phyloP scores from a whole-genome alignment of 2,113 vertebrate species.

The Caracal caracal region DNA sequence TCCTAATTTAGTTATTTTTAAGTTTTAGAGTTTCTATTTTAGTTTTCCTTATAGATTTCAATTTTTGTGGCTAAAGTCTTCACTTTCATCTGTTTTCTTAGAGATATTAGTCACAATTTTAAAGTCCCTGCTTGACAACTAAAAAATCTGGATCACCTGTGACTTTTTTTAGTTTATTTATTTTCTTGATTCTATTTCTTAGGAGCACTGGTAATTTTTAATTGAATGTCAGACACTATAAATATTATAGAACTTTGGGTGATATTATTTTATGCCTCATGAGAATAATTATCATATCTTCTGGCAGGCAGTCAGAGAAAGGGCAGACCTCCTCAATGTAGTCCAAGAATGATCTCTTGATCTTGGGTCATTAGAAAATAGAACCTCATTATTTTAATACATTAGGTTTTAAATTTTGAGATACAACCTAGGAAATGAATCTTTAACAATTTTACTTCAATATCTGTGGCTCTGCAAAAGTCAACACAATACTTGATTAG shows the following conservation, averaged over 20 bases:
- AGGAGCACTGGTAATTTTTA: not conserved
- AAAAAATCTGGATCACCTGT: not conserved
- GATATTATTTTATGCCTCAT: not conserved
- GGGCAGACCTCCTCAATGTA: not conserved
- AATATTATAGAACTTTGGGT: not conserved
- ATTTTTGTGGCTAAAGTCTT: not conserved
- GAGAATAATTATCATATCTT: not conserved
- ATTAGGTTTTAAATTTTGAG: not conserved
- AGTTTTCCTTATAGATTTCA: not conserved
- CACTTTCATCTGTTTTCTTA: not conserved
- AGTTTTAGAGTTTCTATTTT: not conserved
- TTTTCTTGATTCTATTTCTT: not conserved
- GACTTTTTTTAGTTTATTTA: constrained; percentile 10
- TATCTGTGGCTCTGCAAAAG: not conserved
- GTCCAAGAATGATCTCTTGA: not conserved
- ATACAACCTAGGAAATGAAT: not conserved
- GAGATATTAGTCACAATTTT: constrained; percentile 18
- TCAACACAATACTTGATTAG: not conserved
- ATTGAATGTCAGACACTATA: not conserved
- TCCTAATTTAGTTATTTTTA: not conserved
- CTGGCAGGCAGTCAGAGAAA: not conserved
- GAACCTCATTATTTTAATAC: not conserved
- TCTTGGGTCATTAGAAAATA: not conserved
- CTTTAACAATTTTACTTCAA: constrained; percentile 6
- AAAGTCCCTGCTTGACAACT: not conserved